Base-by-base conservation (phyloP, 2,113 vertebrate species). In the Clupea harengus region DNA sequence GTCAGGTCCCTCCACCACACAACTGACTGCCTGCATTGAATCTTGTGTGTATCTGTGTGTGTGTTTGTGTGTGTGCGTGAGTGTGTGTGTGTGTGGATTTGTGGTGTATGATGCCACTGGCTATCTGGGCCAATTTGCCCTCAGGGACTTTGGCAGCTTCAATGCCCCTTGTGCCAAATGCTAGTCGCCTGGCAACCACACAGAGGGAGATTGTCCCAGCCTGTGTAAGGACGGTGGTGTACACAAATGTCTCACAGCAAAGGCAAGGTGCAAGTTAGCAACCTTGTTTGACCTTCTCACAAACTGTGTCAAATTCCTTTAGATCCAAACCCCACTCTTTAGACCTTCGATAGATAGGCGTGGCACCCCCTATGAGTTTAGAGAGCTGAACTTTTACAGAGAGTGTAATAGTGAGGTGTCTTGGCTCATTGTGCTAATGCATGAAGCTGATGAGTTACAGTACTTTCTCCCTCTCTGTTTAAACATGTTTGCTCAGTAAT, bases 71-170 rank as follows among this genome's bases (percentile, higher is more conserved):
- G 45, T 47, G 18, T 50, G 52, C 72, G 22, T 64, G 22, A 25
- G 60, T 64, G 60, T 64, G 60, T 64, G 18, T 64, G 2, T n/a
- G 57, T 64, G 22, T 46, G 82, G 82, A 39, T n/a, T 25, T 64
- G 6, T 7, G 4, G 60, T n/a, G 57, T 82, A 28, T 13, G 0
- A 0, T 22, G 67, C 7, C 8, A 44, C 6, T 10, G 20, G 50
- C 39, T 87, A 92, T 91, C 83, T 91, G 88, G 92, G 91, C 83
- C 91, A 93, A 85, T 85, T 82, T 83, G 81, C 85, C 87, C 88
- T 82, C 44, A 46, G 87, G 87, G 89, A 90, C 82, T 46, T 72
- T 89, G 89, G 90, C 85, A 86, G 78, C 84, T 72, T 87, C 87
- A 39, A 85, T 32, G 20, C 45, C 6, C 39, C 72, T 81, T 57